Conservation (phyloP, 2,113 vertebrate genomes). For the Halichoerus grypus region DNA sequence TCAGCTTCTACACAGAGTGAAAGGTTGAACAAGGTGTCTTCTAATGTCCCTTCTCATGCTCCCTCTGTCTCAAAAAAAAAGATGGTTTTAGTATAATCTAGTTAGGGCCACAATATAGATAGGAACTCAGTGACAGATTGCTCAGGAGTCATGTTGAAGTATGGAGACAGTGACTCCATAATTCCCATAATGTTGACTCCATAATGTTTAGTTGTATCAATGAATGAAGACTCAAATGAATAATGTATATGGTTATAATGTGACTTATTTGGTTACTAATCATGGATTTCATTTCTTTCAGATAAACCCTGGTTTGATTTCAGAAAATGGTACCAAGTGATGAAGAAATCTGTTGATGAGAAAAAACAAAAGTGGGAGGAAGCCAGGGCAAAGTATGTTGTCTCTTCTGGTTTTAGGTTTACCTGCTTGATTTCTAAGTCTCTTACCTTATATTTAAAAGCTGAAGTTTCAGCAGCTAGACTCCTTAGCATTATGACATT, state of each 20-base stretch:
- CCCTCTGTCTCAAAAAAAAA: neutral
- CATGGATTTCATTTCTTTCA: conserved; percentile 64
- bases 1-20: neutral
- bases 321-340: conserved; percentile 88
- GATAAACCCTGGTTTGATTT: conserved; percentile 86
- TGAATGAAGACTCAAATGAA: neutral
- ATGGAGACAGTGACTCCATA: neutral
- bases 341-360: conserved; percentile 86
- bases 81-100: neutral
- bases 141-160: neutral
- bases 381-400: conserved; percentile 87
- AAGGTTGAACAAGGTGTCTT: neutral
- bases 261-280: neutral
- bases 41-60: neutral
- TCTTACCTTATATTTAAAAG: neutral
- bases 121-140: neutral
- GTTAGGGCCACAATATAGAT: neutral
- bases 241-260: neutral
- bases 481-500: neutral
- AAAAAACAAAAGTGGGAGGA: conserved; percentile 86
- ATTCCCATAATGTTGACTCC: neutral
- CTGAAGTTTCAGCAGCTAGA: neutral
- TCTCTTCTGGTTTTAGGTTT: neutral
- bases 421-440: neutral
- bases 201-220: neutral